Percentiles rank a stretch among this genome's conserved stretches.
phyloP scores from a whole-genome alignment of 2,113 vertebrate genomes.

The Rhinoderma darwinii region DNA sequence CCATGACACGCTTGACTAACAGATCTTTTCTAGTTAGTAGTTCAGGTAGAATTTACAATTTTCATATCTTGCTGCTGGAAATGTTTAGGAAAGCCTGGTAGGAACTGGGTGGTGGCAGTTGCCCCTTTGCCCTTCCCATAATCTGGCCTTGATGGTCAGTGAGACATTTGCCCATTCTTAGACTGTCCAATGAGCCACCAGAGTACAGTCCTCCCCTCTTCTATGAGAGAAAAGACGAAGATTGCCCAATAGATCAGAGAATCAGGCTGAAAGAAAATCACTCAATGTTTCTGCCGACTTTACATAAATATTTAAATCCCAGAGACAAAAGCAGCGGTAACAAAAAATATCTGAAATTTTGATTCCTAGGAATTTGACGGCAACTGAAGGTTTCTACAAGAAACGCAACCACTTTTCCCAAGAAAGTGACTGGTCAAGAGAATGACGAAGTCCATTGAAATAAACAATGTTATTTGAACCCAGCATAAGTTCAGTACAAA shows the following conservation, averaged over 20 bases:
- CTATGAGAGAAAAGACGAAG: no score
- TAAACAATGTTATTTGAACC: conserved; percentile 11
- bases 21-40: no score
- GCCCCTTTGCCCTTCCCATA: no score
- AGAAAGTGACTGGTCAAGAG: conserved; percentile 21
- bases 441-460: background rate
- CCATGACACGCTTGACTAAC: no score
- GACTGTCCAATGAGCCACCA: no score
- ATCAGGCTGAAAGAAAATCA: no score
- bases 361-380: background rate
- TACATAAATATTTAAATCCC: background rate
- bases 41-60: background rate
- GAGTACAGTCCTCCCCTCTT: no score
- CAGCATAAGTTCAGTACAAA: background rate
- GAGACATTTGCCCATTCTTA: no score
- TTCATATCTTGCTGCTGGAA: background rate
- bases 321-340: background rate
- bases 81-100: background rate
- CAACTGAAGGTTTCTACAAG: background rate
- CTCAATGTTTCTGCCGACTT: background rate
- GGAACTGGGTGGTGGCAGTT: no score
- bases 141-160: no score
- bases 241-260: no score
- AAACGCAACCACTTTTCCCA: background rate
- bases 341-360: background rate